Base-by-base conservation (phyloP, 2,888 invertebrate genomes). In the Microplitis deprimator region DNA sequence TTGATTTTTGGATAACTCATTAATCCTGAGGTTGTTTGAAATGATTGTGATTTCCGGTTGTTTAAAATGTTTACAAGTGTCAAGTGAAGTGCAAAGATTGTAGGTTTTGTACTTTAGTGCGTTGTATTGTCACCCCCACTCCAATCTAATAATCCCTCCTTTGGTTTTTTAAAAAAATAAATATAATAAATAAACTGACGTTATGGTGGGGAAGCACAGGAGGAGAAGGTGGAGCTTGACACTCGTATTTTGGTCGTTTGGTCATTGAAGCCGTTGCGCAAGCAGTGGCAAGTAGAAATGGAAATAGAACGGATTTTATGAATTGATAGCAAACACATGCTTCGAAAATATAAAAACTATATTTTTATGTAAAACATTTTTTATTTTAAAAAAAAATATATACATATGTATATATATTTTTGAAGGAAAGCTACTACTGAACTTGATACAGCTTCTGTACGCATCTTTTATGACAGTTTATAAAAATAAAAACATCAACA, bases 281-380 rank as follows among this genome's bases (percentile, higher is more conserved):
- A 86, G 83, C 84, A 82, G 82, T 29, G 70, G 41, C 50, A 70
- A 59, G 70, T 59, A 70, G 17, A 70, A 17, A 41, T 59, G 70
- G 50, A 70, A 70, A 70, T 70, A 70, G 70, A 70, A 84, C 73
- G 62, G 72, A 75, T 50, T 76, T 79, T 81, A 85, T 84, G 86
- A 87, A 87, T 87, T 86, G 86, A 87, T 88, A 86, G 87, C 85
- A 83, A 86, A 87, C 87, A 87, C 87, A 87, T 87, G 87, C 20
- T 61, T 40, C 16, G 7, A 20, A 73, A 17, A 69, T 71, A 74
- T 67, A 41, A 29, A 29, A 29, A 29, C 29, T 29, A 29, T 29
- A 29, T 29, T 29, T 29, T 29, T 29, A 29, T 29, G 29, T 29
- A 29, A 29, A 29, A 29, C 29, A 29, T 29, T 29, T 29, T 29